A percentile compares a stretch with the other conserved stretches of the same genome.
phyloP scores from a whole-genome alignment of 2,113 vertebrate species.

The Sylvilagus bachmani region DNA sequence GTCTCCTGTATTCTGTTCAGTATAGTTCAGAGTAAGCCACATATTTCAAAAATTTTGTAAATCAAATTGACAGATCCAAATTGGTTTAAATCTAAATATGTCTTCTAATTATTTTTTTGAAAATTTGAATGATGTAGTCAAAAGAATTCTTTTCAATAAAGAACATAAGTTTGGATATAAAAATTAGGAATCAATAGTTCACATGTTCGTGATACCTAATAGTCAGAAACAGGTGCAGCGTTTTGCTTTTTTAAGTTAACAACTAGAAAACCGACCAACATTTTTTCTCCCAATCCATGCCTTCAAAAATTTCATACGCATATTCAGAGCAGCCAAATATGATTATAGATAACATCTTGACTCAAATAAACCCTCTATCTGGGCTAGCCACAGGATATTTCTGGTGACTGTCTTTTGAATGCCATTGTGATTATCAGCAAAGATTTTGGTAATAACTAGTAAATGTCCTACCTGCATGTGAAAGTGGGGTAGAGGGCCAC shows the following conservation, averaged over 20 bases:
- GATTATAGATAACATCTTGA: background rate
- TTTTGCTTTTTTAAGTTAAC: conserved; percentile 14
- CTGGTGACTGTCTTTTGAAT: conserved; percentile 45
- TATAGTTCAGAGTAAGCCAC: background rate
- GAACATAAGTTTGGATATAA: background rate
- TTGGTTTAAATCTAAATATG: background rate
- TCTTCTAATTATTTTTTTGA: background rate
- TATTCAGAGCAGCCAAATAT: background rate
- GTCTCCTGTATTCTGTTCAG: background rate
- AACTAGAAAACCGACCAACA: background rate
- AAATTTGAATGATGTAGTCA: conserved; percentile 3
- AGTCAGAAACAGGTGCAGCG: background rate
- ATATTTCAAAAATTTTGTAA: background rate
- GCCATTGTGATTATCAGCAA: conserved; percentile 20
- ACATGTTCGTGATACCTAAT: background rate
- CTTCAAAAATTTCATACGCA: conserved; percentile 33
- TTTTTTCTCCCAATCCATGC: background rate
- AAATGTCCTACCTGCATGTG: conserved; percentile 44
- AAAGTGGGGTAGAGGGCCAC: background rate
- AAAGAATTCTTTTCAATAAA: background rate
- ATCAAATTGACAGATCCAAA: background rate
- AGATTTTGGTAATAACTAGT: background rate
- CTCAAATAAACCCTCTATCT: background rate
- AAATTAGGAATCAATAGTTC: background rate
- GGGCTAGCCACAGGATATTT: background rate